Percentiles rank a stretch among this genome's conserved stretches.
phyloP scores from a whole-genome alignment of 1,140 invertebrate species.

The Aphelenchoides besseyi region DNA sequence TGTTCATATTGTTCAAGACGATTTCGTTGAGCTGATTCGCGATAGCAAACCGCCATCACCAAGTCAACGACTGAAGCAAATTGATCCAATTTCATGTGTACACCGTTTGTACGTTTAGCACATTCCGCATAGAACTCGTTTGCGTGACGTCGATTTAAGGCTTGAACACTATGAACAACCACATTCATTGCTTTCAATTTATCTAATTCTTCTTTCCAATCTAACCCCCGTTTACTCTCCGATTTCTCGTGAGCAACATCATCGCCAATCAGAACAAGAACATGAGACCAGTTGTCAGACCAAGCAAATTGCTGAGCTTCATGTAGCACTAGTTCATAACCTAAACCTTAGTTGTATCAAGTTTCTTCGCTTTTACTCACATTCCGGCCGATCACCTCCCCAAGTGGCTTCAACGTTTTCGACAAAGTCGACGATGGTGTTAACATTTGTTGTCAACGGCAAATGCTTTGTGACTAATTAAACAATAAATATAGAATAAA shows the following conservation, averaged over 20 bases:
- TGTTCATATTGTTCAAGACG: conserved; percentile 23
- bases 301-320: conserved; percentile 21
- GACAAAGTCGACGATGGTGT: conserved; percentile 15
- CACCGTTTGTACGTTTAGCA: conserved; percentile 15
- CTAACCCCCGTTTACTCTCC: not conserved
- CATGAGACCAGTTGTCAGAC: conserved; percentile 11
- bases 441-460: conserved; percentile 12
- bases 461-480: conserved; percentile 18
- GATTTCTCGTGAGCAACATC: conserved; percentile 16
- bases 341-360: too few relatives aligned
- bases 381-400: not conserved
- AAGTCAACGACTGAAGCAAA: conserved; percentile 13
- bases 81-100: not conserved
- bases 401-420: conserved; percentile 13
- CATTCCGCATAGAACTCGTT: conserved; percentile 16
- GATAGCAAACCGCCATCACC: conserved; percentile 22
- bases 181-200: not conserved
- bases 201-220: conserved; percentile 22
- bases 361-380: too few relatives aligned
- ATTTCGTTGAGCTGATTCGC: conserved; percentile 12
- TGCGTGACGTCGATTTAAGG: conserved; percentile 11
- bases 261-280: conserved; percentile 13
- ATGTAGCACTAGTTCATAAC: conserved; percentile 22
- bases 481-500: too few relatives aligned
- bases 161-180: conserved; percentile 17